A percentile compares a stretch with the other conserved stretches of the same genome.
phyloP scores from a whole-genome alignment of 2,113 vertebrate species.

The Tenebrosternarchus preto region DNA sequence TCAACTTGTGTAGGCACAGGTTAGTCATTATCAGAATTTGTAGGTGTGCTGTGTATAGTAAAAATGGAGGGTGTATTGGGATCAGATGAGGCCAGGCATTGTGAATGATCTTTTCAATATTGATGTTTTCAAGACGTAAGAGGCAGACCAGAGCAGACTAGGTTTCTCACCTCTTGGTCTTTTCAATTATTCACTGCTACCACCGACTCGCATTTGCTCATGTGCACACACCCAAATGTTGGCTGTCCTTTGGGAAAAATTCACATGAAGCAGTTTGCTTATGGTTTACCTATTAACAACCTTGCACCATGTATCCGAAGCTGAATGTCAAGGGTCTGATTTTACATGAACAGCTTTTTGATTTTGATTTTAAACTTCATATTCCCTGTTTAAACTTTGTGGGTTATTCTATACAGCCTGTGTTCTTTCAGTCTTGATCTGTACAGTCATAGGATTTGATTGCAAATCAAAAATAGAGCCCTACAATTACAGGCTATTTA shows the following conservation, averaged over 20 bases:
- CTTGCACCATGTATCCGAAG: slow-evolving; percentile 1
- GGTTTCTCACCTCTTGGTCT: slow-evolving; percentile 25
- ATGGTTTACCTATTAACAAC: slow-evolving; percentile 39
- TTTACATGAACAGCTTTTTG: background rate
- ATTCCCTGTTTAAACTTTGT: background rate
- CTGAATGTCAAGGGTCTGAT: slow-evolving; percentile 12
- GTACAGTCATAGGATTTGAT: too few species aligned
- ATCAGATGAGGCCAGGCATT: background rate
- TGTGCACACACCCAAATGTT: background rate
- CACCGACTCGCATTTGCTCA: background rate
- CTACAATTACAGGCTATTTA: too few species aligned
- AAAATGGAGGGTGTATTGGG: background rate
- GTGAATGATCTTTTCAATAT: slow-evolving; percentile 24
- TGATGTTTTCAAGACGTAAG: slow-evolving; percentile 4
- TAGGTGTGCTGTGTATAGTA: background rate
- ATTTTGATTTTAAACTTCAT: background rate
- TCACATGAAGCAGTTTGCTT: background rate
- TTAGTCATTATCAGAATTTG: too few species aligned
- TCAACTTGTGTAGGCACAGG: too few species aligned
- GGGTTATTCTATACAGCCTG: background rate
- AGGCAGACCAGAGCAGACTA: background rate
- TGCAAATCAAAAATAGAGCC: too few species aligned
- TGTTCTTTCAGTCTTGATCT: background rate
- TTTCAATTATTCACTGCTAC: slow-evolving; percentile 31
- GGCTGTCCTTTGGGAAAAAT: background rate